Evolutionary conservation across 2,797 vertebrate species (phyloP).

Genomic region (Muscicapa comitata): DNA sequence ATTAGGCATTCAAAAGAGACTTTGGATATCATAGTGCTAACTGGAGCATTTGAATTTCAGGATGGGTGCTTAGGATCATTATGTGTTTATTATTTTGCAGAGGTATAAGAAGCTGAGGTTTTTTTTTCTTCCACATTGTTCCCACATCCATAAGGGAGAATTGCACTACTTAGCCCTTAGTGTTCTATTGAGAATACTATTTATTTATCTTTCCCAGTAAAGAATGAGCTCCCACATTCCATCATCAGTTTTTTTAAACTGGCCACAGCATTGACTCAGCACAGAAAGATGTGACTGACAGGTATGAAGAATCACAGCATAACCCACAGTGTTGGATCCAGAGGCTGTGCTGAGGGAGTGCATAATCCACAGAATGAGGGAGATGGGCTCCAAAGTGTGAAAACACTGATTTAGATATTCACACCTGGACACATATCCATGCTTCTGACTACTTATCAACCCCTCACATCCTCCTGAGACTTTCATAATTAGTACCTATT

Average conservation of each 20-base stretch:
- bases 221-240: neutral
- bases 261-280: neutral
- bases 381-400: neutral
- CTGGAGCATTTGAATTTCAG: neutral
- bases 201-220: neutral
- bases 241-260: neutral
- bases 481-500: neutral
- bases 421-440: neutral
- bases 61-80: neutral
- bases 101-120: neutral
- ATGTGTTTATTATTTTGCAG: neutral
- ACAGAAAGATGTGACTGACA: neutral
- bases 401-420: neutral
- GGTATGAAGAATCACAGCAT: neutral
- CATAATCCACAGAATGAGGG: neutral
- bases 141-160: neutral
- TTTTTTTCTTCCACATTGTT: neutral
- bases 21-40: neutral
- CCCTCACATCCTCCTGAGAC: neutral
- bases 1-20: neutral
- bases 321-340: fast-evolving
- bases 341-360: neutral
- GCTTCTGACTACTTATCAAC: neutral
- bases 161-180: neutral
- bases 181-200: neutral